Evolutionary conservation across 2,888 invertebrate genomes (phyloP), one percentile per base, ranked within the genome.

Genomic region (Scaptomyza reducta): DNA sequence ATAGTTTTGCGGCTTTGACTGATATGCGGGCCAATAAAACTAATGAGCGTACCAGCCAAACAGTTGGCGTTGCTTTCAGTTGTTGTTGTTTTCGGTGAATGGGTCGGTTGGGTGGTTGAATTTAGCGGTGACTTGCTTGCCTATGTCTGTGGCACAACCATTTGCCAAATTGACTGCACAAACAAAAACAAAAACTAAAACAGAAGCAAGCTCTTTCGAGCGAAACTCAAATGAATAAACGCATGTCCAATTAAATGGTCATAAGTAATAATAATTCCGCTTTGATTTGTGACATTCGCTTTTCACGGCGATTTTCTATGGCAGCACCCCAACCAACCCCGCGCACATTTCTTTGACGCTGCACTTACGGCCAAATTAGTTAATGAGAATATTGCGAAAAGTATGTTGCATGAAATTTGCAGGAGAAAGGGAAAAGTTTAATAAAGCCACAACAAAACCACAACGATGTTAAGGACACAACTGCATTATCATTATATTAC

Each of bases 261-360:
- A 90, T 90, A 90, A 90, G 90, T 90, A 90, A 90, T 90, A 90
- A 89, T 90, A 90, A 90, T 89, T 77, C 90, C 90, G 82, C 89
- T 90, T 89, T 90, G 90, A 90, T 90, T 90, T 90, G 90, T 90
- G 90, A 79, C 79, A 88, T 86, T 85, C 77, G 66, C 67, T 76
- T 70, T 72, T 53, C 77, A 64, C 77, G 69, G 46, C 47, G 53
- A 67, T 67, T 67, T 67, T 47, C 67, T 46, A 29, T 42, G 50
- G 29, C 44, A 41, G 22, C 45, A 16, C 33, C 35, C 16, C 38
- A 33, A 16, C 14, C 22, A 3, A 22, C 22, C 3, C 42, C 35
- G 16, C n/a, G 38, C 3, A 10, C 22, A 16, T 11, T 35, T 1
- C 50, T 14, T 35, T 25, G 35, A 45, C 46, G 41, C 44, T 57